phyloP scores from a whole-genome alignment of 2,888 invertebrate genomes.

The Melanophora roralis region DNA sequence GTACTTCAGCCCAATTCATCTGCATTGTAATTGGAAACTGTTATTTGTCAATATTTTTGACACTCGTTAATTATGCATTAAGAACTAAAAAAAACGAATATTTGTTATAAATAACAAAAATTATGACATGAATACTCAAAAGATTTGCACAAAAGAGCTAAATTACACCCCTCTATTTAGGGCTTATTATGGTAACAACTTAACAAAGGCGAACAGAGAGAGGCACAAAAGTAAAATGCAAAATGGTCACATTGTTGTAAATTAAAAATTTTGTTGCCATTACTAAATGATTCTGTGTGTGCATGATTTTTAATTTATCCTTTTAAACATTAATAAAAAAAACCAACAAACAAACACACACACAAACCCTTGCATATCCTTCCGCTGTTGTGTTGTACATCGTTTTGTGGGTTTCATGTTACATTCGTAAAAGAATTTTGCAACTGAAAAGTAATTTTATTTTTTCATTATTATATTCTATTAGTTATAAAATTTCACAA shows the following conservation, averaged over 20 bases:
- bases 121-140: conserved; percentile 21
- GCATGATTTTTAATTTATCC: neutral
- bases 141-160: conserved; percentile 18
- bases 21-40: conserved; percentile 58
- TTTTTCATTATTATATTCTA: neutral
- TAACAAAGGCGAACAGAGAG: neutral
- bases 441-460: neutral
- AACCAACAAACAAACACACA: neutral
- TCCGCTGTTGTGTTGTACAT: conserved; percentile 11
- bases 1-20: conserved; percentile 29
- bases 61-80: conserved; percentile 30
- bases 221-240: neutral
- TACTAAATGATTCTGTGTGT: neutral
- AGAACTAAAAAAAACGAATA: neutral
- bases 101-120: conserved; percentile 35
- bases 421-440: neutral
- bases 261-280: neutral
- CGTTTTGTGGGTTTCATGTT: conserved; percentile 45
- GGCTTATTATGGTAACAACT: neutral
- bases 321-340: neutral
- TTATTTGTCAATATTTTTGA: conserved; percentile 58
- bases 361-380: conserved; percentile 4
- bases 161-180: conserved; percentile 24
- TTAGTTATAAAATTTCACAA: neutral
- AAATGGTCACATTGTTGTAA: conserved; percentile 46